These are phyloP conservation scores for Tragelaphus strepsiceros DNA, from an alignment of 2,113 vertebrate genomes.

Conservation along the genomic window DNA sequence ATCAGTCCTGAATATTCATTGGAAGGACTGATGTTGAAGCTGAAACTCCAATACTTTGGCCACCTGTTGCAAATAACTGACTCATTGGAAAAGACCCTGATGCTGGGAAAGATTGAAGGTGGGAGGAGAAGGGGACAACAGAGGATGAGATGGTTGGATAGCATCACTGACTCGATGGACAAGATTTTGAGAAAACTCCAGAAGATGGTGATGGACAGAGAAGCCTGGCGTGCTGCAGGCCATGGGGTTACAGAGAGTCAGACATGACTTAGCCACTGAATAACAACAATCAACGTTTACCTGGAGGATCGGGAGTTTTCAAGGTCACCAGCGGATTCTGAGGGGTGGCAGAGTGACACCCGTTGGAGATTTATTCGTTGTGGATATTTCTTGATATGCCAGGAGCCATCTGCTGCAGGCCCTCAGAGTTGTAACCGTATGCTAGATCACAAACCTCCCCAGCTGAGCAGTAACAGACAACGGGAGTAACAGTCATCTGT, in stretches of 20 bases:
- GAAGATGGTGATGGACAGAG: not conserved
- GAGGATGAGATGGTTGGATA: not conserved
- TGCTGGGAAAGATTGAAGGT: not conserved
- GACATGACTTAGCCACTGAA: not conserved
- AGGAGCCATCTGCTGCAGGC: not conserved
- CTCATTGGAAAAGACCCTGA: not conserved
- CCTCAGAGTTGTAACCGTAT: too few species aligned
- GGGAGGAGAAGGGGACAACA: not conserved
- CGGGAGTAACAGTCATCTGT: accelerated
- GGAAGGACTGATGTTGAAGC: not conserved
- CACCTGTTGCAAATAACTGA: not conserved
- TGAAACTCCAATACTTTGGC: not conserved
- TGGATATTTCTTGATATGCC: not conserved
- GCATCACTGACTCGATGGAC: not conserved
- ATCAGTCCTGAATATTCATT: not conserved
- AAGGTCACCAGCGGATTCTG: not conserved
- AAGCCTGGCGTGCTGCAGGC: not conserved
- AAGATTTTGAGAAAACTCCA: not conserved
- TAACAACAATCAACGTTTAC: not conserved
- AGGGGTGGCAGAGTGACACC: not conserved
- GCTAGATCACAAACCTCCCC: not conserved
- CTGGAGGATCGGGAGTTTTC: not conserved
- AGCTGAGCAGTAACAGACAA: not conserved
- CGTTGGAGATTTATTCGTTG: accelerated
- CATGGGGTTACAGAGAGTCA: not conserved